Percentiles rank a stretch among this genome's conserved stretches.
These are phyloP conservation scores for Paracentrotus lividus DNA, from an alignment of 53 echinoderm and acorn worm genomes.

Conservation along the genomic window DNA sequence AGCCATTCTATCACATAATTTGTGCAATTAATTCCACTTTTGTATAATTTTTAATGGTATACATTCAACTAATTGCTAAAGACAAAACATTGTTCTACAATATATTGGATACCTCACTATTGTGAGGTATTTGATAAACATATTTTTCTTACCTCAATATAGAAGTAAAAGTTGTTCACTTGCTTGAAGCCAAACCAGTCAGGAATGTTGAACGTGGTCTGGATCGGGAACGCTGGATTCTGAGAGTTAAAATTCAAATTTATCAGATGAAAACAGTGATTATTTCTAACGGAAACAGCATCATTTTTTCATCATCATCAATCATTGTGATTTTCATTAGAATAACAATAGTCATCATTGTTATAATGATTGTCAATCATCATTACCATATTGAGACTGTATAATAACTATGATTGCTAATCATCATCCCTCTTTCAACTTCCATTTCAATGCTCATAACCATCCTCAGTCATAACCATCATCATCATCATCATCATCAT, in stretches of 20 bases:
- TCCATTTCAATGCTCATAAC: neutral
- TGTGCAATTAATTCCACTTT: no score
- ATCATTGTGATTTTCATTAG: neutral
- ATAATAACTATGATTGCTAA: no score
- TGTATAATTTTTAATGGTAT: neutral
- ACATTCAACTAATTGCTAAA: neutral
- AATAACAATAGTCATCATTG: neutral
- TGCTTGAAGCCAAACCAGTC: slow-evolving; percentile 87
- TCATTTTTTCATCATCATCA: slow-evolving; percentile 42
- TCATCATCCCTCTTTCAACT: slow-evolving; percentile 20
- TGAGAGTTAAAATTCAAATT: slow-evolving; percentile 13
- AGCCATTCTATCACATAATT: no score
- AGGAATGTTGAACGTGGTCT: slow-evolving; percentile 67
- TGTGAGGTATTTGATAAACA: no score
- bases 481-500: slow-evolving; percentile 58
- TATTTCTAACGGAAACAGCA: neutral
- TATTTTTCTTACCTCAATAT: slow-evolving; percentile 79
- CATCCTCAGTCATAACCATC: slow-evolving; percentile 14
- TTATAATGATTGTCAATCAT: slow-evolving; percentile 13
- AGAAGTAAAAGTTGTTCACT: slow-evolving; percentile 74
- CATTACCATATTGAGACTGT: slow-evolving; percentile 3
- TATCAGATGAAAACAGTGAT: neutral
- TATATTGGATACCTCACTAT: no score
- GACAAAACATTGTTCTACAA: neutral
- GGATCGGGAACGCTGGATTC: slow-evolving; percentile 36